Evolutionary conservation across 1,140 invertebrate species (phyloP).

Genomic region (Papilio polyxenes): DNA sequence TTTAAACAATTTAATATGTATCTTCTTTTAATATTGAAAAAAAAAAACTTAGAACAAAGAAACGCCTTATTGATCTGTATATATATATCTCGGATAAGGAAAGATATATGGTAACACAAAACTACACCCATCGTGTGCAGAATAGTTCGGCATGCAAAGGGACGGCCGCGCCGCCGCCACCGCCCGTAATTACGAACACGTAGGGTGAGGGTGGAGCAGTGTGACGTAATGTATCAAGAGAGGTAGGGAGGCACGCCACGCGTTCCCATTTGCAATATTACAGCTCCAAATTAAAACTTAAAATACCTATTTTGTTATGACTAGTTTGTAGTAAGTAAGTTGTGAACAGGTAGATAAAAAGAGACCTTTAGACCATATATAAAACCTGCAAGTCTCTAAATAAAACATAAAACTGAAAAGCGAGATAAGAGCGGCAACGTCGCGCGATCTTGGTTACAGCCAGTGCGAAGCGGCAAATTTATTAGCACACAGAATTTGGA

Average conservation of each 20-base stretch:
- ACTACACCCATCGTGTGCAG: background rate
- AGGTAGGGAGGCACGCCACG: background rate
- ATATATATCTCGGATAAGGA: background rate
- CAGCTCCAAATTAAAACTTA: background rate
- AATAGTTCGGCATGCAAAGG: background rate
- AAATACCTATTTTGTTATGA: background rate
- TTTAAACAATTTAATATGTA: too few relatives aligned
- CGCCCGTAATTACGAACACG: background rate
- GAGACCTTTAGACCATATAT: background rate
- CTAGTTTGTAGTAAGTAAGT: background rate
- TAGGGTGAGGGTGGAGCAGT: background rate
- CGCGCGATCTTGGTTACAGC: background rate
- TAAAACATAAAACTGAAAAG: background rate
- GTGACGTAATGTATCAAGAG: background rate
- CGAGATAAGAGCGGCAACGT: background rate
- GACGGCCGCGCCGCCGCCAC: background rate
- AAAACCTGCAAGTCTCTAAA: background rate
- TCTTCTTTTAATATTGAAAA: too few relatives aligned
- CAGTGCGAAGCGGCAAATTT: background rate
- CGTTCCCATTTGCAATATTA: background rate
- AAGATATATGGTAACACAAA: background rate
- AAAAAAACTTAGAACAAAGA: too few relatives aligned
- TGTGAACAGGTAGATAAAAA: background rate
- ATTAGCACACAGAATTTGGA: background rate
- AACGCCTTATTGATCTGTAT: too few relatives aligned